Base-by-base conservation (phyloP, 2,888 invertebrate species). In the Pyrochroa serraticornis region DNA sequence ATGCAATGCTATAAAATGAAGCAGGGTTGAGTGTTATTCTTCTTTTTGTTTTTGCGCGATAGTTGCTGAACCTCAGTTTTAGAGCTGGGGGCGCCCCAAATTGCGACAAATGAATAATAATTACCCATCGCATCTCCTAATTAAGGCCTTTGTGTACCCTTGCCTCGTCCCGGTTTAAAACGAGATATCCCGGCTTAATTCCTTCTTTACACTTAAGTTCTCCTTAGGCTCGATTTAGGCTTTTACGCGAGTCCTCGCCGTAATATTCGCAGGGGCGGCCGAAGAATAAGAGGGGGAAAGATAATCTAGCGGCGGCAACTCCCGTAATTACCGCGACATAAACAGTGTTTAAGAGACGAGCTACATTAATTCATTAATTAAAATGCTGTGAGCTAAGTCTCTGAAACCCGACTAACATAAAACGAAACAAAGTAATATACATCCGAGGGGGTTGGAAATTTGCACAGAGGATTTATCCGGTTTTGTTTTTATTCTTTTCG, bases 281-380 rank as follows among this genome's bases (percentile, higher is more conserved):
- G 42, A 36, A 42, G 57, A 55, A 58, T 50, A 44, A 43, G 44
- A 44, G 50, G 62, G 64, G 65, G 59, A 62, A 45, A 9, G 68
- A 71, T 72, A 69, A 75, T 73, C 72, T 69, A 66, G 75, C 71
- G 75, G 73, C 75, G 76, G 78, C 74, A 77, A 77, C 77, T 76
- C 75, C 71, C 72, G 77, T 79, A 79, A 79, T 79, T 79, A 79
- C 77, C 77, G 76, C 78, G 78, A 79, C 79, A 79, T 79, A 79
- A 79, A 79, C 79, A 79, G 76, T 79, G 79, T 77, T 79, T 79
- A 79, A 79, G 77, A 79, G 78, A 77, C 77, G 75, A 74, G 77
- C 76, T 77, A 79, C 79, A 79, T 79, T 79, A 79, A 79, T 79
- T 79, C 79, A 79, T 79, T 79, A 79, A 79, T 79, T 79, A 79